phyloP scores from a whole-genome alignment of 2,113 vertebrate genomes.

The Gallinago media region DNA sequence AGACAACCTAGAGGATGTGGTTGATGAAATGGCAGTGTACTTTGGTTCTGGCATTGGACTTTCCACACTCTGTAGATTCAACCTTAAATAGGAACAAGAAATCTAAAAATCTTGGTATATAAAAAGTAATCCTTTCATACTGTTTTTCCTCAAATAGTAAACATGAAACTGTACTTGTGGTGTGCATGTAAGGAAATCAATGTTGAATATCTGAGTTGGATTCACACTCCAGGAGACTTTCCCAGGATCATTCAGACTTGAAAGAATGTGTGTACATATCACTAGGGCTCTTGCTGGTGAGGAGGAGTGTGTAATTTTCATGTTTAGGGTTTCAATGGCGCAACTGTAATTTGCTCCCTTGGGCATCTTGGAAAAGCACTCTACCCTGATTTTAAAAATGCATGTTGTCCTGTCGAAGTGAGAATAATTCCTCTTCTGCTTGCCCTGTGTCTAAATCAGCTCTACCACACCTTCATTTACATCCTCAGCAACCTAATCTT shows the following conservation, averaged over 20 bases:
- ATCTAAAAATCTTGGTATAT: background rate
- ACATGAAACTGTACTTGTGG: background rate
- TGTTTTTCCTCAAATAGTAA: background rate
- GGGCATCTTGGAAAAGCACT: background rate
- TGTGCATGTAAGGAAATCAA: background rate
- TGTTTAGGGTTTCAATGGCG: background rate
- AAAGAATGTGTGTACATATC: background rate
- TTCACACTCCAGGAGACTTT: background rate
- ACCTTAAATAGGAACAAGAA: background rate
- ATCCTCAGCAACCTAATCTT: background rate
- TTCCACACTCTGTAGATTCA: background rate
- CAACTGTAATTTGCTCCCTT: background rate
- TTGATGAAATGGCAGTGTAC: background rate
- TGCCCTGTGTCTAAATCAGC: background rate
- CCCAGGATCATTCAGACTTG: background rate
- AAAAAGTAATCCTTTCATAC: background rate
- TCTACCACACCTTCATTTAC: background rate
- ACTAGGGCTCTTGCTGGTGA: background rate
- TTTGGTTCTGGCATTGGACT: background rate
- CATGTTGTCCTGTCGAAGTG: background rate
- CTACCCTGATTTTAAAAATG: background rate
- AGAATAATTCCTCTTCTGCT: background rate
- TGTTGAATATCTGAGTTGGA: background rate
- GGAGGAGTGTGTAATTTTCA: background rate
- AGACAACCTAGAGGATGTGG: rapidly evolving